These are phyloP conservation scores for Agriopis aurantiaria DNA, from an alignment of 2,888 invertebrate species.

Conservation along the genomic window DNA sequence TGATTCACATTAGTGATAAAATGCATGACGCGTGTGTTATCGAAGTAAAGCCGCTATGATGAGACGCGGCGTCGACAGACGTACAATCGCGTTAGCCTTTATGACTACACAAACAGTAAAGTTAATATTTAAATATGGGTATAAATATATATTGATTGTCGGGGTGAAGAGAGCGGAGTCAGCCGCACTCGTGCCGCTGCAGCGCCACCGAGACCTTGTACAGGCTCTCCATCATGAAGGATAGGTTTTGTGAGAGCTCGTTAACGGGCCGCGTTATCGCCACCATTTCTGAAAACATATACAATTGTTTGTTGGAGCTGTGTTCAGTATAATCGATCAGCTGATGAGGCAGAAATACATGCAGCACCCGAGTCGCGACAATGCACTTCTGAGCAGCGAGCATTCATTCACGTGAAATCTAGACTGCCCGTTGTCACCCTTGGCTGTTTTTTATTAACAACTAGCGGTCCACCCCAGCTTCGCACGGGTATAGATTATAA, in stretches of 20 bases:
- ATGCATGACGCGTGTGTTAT: conserved; percentile 9
- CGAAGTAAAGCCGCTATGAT: neutral
- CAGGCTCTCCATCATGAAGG: conserved; percentile 83
- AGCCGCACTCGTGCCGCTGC: conserved; percentile 72
- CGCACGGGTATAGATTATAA: no score
- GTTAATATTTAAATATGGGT: neutral
- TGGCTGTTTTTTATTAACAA: no score
- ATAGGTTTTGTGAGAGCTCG: conserved; percentile 80
- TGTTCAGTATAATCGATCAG: neutral
- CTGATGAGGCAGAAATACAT: no score
- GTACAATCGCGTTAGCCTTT: conserved; percentile 13
- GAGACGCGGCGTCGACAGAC: conserved; percentile 9
- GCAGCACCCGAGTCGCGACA: no score
- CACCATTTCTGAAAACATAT: conserved; percentile 73
- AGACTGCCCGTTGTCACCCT: no score
- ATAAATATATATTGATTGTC: neutral
- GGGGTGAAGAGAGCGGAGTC: conserved; percentile 35
- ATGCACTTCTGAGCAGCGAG: no score
- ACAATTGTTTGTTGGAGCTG: neutral
- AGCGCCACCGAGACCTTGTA: conserved; percentile 81
- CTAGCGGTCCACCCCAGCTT: no score
- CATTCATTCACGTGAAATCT: no score
- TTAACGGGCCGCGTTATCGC: conserved; percentile 80
- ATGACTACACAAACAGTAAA: conserved; percentile 1
- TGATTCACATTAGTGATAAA: conserved; percentile 3